Base-by-base conservation (phyloP, 2,113 vertebrate species). In the Drymodes brunneopygia region DNA sequence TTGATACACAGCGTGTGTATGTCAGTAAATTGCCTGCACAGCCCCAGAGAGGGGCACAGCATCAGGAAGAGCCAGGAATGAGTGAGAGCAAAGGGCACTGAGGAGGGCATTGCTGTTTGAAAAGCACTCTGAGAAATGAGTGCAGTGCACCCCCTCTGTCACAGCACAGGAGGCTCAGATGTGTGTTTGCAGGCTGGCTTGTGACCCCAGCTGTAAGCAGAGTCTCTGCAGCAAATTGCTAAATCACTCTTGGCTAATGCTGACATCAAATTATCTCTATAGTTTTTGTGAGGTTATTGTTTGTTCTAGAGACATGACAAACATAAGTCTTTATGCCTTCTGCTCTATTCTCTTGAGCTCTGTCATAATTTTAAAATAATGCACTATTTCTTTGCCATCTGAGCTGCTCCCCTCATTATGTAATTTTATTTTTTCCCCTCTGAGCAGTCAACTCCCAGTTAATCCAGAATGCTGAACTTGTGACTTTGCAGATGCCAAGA, bases 381-480 rank as follows among this genome's bases (percentile, higher is more conserved):
- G 8, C 19, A 36, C 27, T 33, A 24, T 36, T 90, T 70, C 53
- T 86, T 95, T 81, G 70, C 19, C 31, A 85, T 85, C 48, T 8
- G 22, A 87, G 24, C 65, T 72, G 22, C 48, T 90, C 28, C 31
- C 4, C 18, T 85, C 24, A 28, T 73, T 40, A 50, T 3, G 10
- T 36, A 62, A 69, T 60, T 56, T 60, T 79, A 54, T 50, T 77
- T 93, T 44, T 36, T 28, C 8, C 15, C 20, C 33, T 77, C 27
- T 4, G 1, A 2, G 79, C 93, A 86, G 40, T 72, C 62, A 73
- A 58, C 19, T 64, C 64, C n/a, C 29, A 81, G 22, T 89, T 81
- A 92, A 94, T 94, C 65, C 60, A 71, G 51, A 84, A 67, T 53
- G 69, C 86, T 81, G 92, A 91, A 86, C 58, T 73, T 84, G 80